phyloP scores from a whole-genome alignment of 2,888 invertebrate genomes.

The Andrena haemorrhoa region DNA sequence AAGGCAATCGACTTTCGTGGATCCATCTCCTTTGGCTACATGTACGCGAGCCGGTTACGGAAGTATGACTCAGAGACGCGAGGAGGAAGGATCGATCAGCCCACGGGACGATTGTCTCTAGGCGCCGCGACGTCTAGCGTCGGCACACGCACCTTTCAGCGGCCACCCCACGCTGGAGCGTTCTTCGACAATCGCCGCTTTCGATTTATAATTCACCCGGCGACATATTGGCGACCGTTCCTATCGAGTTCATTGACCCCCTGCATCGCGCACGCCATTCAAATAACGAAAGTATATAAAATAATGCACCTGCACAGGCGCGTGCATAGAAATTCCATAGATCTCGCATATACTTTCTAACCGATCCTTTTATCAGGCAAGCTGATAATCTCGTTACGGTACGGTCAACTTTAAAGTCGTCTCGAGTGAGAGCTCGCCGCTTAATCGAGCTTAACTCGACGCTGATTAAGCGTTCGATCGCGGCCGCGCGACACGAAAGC shows the following conservation, averaged over 20 bases:
- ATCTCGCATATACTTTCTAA: no score
- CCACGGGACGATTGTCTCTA: constrained; percentile 81
- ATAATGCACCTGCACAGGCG: no score
- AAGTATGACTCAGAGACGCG: constrained; percentile 81
- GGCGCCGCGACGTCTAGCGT: constrained; percentile 84
- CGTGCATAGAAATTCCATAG: no score
- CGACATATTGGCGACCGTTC: constrained; percentile 62
- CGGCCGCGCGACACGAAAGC: background rate
- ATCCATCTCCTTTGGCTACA: constrained; percentile 10
- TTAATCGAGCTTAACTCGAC: constrained; percentile 3
- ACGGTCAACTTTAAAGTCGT: constrained; percentile 11
- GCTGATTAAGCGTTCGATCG: constrained; percentile 15
- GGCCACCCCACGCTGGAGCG: constrained; percentile 40
- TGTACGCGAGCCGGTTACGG: constrained; percentile 61
- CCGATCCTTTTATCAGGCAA: no score
- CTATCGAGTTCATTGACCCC: constrained; percentile 66
- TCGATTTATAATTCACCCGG: constrained; percentile 75
- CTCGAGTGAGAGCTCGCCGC: constrained; percentile 10
- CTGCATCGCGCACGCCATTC: background rate
- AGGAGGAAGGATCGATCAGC: constrained; percentile 83
- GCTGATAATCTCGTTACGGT: background rate
- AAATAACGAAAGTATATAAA: background rate
- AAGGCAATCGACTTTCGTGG: background rate
- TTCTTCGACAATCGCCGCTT: constrained; percentile 60
- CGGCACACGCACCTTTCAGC: constrained; percentile 73